Evolutionary conservation across 2,113 vertebrate species (phyloP), one percentile per base, ranked within the genome.

Genomic region (Platysternon megacephalum): DNA sequence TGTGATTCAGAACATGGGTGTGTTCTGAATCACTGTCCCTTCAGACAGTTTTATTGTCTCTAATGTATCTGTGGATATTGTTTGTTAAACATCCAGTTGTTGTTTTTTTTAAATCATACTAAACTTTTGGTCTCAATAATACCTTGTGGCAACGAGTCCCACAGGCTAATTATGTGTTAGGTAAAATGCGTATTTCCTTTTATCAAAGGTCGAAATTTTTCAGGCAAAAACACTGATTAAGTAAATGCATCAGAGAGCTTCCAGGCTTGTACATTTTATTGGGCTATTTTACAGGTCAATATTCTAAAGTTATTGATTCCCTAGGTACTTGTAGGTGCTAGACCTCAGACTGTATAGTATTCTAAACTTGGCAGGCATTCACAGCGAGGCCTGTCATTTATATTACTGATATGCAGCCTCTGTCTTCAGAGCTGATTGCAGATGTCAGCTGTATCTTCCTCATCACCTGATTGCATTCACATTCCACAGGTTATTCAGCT

Each of bases 361-460:
- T 39, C 12, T 28, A 28, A 74, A 17, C 65, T 49, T 65, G 19
- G 48, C 24, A 53, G 79, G 48, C 81, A 84, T 65, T 56, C 84
- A 80, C 76, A 72, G 93, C 90, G 65, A 68, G 55, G 39, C 56
- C 89, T 79, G 96, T 86, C 86, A 49, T 48, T 95, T 88, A 83
- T 32, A 52, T 76, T n/a, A 65, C 72, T 51, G 44, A 21, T 51
- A 32, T 32, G 68, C 44, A 44, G 68, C 82, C 79, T 88, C 49
- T 1, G 1, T 49, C 84, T 26, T 2, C 3, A 2, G 82, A 14
- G 29, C 86, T 48, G 58, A 83, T 72, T n/a, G 51, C 68, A 8
- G 10, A 8, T 35, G 72, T 96, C 61, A 61, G 49, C 85, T 8
- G 16, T 1, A 6, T 84, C 76, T 39, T 82, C 68, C 87, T 53